These are phyloP conservation scores for Telenomus remus DNA, from an alignment of 1,140 invertebrate genomes.

Conservation along the genomic window DNA sequence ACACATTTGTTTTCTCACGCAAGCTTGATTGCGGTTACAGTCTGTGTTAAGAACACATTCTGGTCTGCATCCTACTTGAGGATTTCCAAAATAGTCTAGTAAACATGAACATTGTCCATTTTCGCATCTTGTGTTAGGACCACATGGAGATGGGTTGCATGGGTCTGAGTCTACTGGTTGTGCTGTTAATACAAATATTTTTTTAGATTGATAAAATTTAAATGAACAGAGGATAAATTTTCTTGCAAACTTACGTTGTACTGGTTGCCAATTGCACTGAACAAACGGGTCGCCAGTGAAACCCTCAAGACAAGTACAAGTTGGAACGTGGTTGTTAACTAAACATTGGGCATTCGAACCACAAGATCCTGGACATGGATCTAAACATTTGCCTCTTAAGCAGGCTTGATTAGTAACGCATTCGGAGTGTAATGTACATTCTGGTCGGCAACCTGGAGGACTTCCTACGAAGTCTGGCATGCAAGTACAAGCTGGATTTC, in stretches of 20 bases:
- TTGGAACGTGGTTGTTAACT: constrained; percentile 77
- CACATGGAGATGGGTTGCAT: constrained; percentile 83
- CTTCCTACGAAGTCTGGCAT: constrained; percentile 76
- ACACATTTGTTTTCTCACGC: constrained; percentile 82
- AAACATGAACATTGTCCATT: constrained; percentile 80
- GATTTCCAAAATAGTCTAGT: constrained; percentile 82
- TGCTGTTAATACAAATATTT: constrained; percentile 4
- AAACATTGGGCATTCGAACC: constrained; percentile 76
- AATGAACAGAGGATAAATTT: no score
- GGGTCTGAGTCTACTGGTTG: constrained; percentile 69
- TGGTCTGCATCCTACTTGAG: constrained; percentile 80
- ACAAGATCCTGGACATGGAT: constrained; percentile 78
- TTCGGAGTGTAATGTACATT: constrained; percentile 76
- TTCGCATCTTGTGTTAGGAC: constrained; percentile 78
- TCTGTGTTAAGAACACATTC: constrained; percentile 83
- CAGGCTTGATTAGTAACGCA: constrained; percentile 76
- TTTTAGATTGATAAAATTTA: neutral
- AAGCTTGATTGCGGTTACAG: constrained; percentile 81
- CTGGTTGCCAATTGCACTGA: constrained; percentile 61
- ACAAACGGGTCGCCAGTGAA: constrained; percentile 75
- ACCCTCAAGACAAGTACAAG: constrained; percentile 78
- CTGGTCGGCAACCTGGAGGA: constrained; percentile 77
- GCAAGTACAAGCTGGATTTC: constrained; percentile 77
- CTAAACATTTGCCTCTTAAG: constrained; percentile 74
- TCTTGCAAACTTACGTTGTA: constrained; percentile 64